Base-by-base conservation (phyloP, 37 sponge, comb jelly and placozoan genomes). In the Amphimedon queenslandica region DNA sequence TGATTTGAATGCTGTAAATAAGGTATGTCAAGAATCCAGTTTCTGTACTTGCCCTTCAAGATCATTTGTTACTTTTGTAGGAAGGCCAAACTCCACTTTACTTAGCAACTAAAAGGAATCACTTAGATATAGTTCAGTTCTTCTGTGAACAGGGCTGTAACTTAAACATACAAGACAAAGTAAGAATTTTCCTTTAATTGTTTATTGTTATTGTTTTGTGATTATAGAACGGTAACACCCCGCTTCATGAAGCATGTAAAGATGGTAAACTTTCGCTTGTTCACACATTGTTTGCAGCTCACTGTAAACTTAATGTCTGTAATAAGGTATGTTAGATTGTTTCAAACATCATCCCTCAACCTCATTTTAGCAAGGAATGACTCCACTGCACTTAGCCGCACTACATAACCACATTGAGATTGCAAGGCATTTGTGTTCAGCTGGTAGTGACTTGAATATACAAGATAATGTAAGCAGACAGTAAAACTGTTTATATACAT, bases 311-410 rank as follows among this genome's bases (percentile, higher is more conserved):
- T 37, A 77, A 94, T 47, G 23, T 82, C 0, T 51, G 73, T 13
- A 92, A 86, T 64, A 87, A 71, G 56, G 92, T 92, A 71, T 60
- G 71, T 55, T 18, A 30, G 13, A 47, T 18, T 47, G 53, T 18
- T 47, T 5, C 73, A 13, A 16, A 2, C 24, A 23, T 36, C 58
- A 37, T 13, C 1, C 53, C 20, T n/a, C 1, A 51, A 42, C 25
- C 51, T 66, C 32, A 31, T 71, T 3, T 37, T 64, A 87, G 82
- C 75, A 86, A n/a, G 85, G 85, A 24, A 75, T 72, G 28, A 86
- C 90, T 25, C 84, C 87, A 40, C 81, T 94, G 16, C 94, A 94
- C 40, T 69, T 94, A 55, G 94, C 94, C 53, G 84, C 94, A 33
- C 82, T 85, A 70, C 75, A 89, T 66, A 84, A 87, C 23, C 90